Percentiles rank a stretch among this genome's conserved stretches.
Evolutionary conservation across 92 coral and sea anemone species (phyloP).

Genomic region (Palythoa heliodiscus): DNA sequence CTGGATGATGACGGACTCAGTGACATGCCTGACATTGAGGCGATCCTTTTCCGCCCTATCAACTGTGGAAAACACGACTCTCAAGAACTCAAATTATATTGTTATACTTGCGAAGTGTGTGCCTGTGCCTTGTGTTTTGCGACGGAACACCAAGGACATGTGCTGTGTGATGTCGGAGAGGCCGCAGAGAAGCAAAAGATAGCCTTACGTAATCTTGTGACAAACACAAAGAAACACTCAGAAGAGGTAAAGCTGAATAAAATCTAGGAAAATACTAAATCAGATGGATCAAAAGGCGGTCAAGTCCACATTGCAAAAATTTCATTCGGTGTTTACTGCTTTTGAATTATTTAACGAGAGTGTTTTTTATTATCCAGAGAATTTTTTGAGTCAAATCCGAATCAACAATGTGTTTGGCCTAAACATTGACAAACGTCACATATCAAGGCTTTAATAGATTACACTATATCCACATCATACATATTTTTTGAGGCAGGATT

Average conservation of each 20-base stretch:
- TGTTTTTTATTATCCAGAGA: no score
- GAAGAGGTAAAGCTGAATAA: not conserved
- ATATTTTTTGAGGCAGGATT: no score
- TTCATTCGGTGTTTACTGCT: no score
- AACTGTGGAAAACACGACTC: conserved; percentile 46
- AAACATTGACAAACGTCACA: no score
- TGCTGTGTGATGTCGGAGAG: conserved; percentile 25
- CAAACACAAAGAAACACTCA: conserved; percentile 15
- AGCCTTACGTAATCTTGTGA: conserved; percentile 25
- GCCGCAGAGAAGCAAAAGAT: conserved; percentile 47
- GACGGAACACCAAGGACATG: conserved; percentile 52
- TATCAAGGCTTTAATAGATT: no score
- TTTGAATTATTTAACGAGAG: no score
- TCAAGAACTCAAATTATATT: conserved; percentile 55
- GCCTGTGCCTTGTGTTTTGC: conserved; percentile 60
- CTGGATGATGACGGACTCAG: conserved; percentile 3
- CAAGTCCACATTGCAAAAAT: no score
- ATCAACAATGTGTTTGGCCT: no score
- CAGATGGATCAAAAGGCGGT: no score
- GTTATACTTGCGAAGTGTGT: conserved; percentile 43
- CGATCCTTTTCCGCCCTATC: conserved; percentile 20
- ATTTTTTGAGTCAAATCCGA: no score
- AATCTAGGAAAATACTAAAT: not conserved
- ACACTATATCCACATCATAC: no score
- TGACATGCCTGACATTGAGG: conserved; percentile 31